Base-by-base conservation (phyloP, 1,140 invertebrate species). In the Colletes gigas region DNA sequence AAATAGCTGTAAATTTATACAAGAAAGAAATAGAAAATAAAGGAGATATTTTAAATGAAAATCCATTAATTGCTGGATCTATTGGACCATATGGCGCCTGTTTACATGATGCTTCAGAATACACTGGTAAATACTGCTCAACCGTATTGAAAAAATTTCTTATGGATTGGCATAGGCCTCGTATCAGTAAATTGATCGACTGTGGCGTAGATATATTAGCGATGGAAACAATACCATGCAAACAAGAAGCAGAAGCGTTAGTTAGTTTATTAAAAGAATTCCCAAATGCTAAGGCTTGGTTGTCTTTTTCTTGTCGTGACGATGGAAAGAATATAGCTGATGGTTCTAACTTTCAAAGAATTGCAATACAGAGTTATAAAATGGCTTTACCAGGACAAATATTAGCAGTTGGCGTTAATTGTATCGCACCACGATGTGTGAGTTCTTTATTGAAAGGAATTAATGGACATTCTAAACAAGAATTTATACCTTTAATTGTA, bases 31-130 rank as follows among this genome's bases (percentile, higher is more conserved):
- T 84, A 59, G 86, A 92, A 69, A 76, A 77, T 6, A 67, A 70
- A 21, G 50, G 6, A 15, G 72, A 78, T 9, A 84, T 89, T 0
- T 52, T 60, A 41, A 93, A 93, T 60, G 44, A 60, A 17, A 88
- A 91, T 57, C 96, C 96, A 7, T 83, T 96, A 59, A 95, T 98
- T 66, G 95, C 97, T 50, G 98, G 97, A 10, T 98, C 98, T 0
- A 95, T 98, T 57, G 98, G 98, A 0, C 97, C 98, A 0, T 99
- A 98, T 90, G 98, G 98, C 0, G 98, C 98, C 4, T 96, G 95
- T 76, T 93, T 98, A 5, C 96, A 97, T 88, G 98, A 99, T 92
- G 97, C 96, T 14, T 99, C 98, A 0, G 98, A 99, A 92, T 99
- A 99, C 89, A 96, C 94, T 47, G 98, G 98, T 47, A 95, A 94